Evolutionary conservation across 2,797 vertebrate genomes (phyloP), one percentile per base, ranked within the genome.

Genomic region (Chloroceryle amazona): DNA sequence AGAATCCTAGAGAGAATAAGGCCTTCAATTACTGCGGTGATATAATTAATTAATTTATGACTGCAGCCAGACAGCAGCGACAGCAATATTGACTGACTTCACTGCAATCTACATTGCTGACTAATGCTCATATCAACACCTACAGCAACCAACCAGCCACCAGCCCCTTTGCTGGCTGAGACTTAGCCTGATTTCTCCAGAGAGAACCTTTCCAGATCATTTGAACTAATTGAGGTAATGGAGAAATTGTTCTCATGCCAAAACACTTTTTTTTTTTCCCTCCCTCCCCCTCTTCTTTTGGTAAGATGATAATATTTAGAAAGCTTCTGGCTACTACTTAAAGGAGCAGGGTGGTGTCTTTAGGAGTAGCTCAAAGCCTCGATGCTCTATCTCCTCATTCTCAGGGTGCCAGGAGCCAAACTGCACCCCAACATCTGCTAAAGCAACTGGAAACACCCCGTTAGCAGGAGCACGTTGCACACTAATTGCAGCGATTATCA

Each of bases 181-280:
- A 83, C 75, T 96, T 63, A 47, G 90, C 96, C 96, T 98, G 73
- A 95, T 97, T 96, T 97, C 98, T 97, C 97, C 96, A 89, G 98
- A 97, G 98, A 98, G 96, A 98, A 96, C 97, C 97, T 98, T 98
- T 98, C 98, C 98, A 98, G 97, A 98, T 98, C 98, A 87, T 96
- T 98, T 98, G 97, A 97, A 89, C 97, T 98, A 97, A 98, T 98
- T 98, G 98, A 98, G 96, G 98, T 98, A 97, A 98, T 98, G 98
- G 98, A 98, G 98, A 98, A 98, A 97, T 98, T 96, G 96, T 96
- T 97, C 97, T 97, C 93, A 74, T 96, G 98, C 98, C 98, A 98
- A 97, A 98, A 97, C 89, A 67, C 86, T 97, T 88, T 86, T 1
- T 67, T 78, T 89, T 90, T 85, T 63, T 22, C 46, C 11, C n/a